These are phyloP conservation scores for Martes martes DNA, from an alignment of 2,113 vertebrate genomes.

Conservation along the genomic window DNA sequence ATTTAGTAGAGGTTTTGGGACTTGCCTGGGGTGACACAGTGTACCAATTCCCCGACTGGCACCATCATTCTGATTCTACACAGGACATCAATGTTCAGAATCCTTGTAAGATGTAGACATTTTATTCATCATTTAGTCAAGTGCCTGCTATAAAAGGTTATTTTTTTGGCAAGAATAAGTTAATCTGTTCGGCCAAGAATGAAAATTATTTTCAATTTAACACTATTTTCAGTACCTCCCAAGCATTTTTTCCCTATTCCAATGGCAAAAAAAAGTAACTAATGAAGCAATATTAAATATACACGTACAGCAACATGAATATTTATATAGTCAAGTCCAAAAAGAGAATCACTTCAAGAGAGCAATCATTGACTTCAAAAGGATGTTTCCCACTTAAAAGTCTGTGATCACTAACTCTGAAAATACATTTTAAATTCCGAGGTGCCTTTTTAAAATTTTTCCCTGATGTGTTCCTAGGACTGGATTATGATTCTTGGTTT, in stretches of 20 bases:
- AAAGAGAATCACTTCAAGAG: slow-evolving; percentile 35
- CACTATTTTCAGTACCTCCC: not conserved
- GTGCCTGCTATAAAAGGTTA: not conserved
- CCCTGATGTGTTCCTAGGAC: not conserved
- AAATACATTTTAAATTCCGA: slow-evolving; percentile 24
- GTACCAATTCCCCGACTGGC: not conserved
- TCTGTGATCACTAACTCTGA: not conserved
- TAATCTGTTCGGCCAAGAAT: not conserved
- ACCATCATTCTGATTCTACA: not conserved
- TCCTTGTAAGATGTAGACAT: not conserved
- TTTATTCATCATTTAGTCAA: not conserved
- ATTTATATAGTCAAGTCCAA: slow-evolving; percentile 18
- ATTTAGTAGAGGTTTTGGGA: not conserved
- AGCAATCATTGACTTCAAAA: slow-evolving; percentile 35
- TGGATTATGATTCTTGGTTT: not conserved
- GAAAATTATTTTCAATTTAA: slow-evolving; percentile 29
- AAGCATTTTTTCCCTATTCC: not conserved
- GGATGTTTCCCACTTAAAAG: not conserved
- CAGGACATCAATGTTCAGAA: not conserved
- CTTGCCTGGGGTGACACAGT: not conserved
- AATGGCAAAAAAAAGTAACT: not conserved
- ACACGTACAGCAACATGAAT: not conserved
- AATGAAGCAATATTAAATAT: not conserved
- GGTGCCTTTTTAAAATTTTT: not conserved
- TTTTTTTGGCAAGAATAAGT: not conserved